Evolutionary conservation across 2,797 vertebrate genomes (phyloP).

Genomic region (Neoniphon sammara): DNA sequence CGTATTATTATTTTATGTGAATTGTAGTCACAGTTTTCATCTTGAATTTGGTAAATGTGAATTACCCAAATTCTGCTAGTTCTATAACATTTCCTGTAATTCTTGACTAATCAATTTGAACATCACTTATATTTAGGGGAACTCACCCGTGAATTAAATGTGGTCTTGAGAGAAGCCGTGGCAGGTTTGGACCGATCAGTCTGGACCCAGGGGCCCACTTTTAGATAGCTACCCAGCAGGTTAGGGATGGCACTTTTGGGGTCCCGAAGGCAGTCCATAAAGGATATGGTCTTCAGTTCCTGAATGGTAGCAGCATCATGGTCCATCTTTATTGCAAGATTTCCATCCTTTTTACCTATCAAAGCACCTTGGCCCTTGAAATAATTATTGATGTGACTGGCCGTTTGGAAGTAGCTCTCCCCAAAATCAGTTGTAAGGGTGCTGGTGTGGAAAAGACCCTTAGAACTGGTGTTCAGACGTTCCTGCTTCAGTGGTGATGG

Average conservation of each 20-base stretch:
- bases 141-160: constrained; percentile 70
- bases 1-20: no score
- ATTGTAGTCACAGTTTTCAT: no score
- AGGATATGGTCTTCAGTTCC: constrained; percentile 50
- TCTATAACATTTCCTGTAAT: no score
- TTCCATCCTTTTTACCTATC: constrained; percentile 44
- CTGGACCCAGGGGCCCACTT: constrained; percentile 28
- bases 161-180: constrained; percentile 20
- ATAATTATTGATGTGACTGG: constrained; percentile 76
- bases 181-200: constrained; percentile 15
- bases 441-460: constrained; percentile 77
- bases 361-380: constrained; percentile 66
- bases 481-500: constrained; percentile 23
- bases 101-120: not conserved
- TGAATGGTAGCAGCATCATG: constrained; percentile 4
- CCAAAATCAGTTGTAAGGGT: constrained; percentile 67
- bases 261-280: constrained; percentile 70
- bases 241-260: constrained; percentile 69
- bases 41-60: no score
- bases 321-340: constrained; percentile 5
- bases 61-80: no score
- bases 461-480: constrained; percentile 17
- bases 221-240: constrained; percentile 65
- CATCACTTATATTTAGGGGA: not conserved
- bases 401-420: constrained; percentile 75